phyloP scores from a whole-genome alignment of 1,140 invertebrate species.

The Drosophila malerkotliana region DNA sequence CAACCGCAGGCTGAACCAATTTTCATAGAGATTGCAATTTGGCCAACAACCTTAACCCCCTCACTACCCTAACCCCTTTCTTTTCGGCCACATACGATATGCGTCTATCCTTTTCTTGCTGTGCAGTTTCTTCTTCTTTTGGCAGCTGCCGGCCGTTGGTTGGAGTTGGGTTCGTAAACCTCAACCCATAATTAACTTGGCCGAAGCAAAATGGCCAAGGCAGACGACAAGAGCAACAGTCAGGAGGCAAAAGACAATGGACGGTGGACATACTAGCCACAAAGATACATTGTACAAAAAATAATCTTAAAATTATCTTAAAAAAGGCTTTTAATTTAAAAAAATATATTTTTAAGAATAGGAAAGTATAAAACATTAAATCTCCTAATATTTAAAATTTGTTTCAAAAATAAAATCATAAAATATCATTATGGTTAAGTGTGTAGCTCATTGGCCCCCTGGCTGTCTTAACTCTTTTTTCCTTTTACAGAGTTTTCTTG shows the following conservation, averaged over 20 bases:
- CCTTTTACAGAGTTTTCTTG: conserved; percentile 5
- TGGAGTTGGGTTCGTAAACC: conserved; percentile 73
- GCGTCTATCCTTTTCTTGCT: conserved; percentile 2
- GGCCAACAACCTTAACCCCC: conserved; percentile 29
- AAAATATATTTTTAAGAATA: background rate
- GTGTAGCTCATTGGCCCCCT: background rate
- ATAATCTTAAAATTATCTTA: no score
- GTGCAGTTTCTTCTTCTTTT: conserved; percentile 40
- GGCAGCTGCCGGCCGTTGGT: conserved; percentile 53
- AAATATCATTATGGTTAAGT: background rate
- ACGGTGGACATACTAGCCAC: background rate
- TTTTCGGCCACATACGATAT: background rate
- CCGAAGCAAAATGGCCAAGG: conserved; percentile 49
- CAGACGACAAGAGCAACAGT: conserved; percentile 53
- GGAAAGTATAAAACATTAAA: no score
- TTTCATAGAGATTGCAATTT: conserved; percentile 67
- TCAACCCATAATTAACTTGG: conserved; percentile 81
- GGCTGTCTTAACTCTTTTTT: conserved; percentile 20
- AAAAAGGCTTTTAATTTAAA: background rate
- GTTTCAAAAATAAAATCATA: no score
- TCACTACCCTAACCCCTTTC: background rate
- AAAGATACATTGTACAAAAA: background rate
- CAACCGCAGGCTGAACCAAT: conserved; percentile 64
- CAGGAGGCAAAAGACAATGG: conserved; percentile 8
- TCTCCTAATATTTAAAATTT: no score